A percentile compares a stretch with the other conserved stretches of the same genome.
These are phyloP conservation scores for Tupaia chinensis DNA, from an alignment of 2,113 vertebrate species.

Conservation along the genomic window DNA sequence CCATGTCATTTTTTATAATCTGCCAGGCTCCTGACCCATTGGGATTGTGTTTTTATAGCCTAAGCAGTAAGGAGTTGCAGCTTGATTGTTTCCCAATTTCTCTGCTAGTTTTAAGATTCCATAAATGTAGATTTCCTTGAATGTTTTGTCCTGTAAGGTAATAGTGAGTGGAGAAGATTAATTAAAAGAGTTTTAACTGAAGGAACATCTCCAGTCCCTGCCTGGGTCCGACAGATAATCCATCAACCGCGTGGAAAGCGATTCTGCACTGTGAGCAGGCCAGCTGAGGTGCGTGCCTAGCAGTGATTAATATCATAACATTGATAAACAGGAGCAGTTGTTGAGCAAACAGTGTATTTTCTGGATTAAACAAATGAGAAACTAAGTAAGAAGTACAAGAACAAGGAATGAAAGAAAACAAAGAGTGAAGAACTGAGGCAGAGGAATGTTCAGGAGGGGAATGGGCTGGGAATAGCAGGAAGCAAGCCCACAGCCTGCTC, in stretches of 20 bases:
- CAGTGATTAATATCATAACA: neutral
- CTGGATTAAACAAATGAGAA: neutral
- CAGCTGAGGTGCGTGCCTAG: neutral
- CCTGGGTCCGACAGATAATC: neutral
- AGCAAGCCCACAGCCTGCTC: neutral
- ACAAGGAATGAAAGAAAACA: neutral
- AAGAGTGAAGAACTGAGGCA: neutral
- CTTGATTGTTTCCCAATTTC: neutral
- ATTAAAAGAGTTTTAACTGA: neutral
- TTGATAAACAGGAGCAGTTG: neutral
- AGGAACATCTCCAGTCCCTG: neutral
- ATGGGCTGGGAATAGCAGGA: neutral
- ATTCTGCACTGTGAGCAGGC: neutral
- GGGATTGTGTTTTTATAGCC: neutral
- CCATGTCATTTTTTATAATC: neutral
- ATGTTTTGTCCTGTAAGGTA: neutral
- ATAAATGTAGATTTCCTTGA: neutral
- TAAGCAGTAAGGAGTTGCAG: neutral
- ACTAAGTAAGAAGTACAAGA: neutral
- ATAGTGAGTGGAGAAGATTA: neutral
- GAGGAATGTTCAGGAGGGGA: neutral
- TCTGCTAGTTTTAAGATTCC: neutral
- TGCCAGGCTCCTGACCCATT: neutral
- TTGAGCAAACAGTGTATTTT: neutral
- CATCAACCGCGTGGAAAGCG: neutral